Evolutionary conservation across 2,888 invertebrate species (phyloP), one percentile per base, ranked within the genome.

Genomic region (Meteorus colon): DNA sequence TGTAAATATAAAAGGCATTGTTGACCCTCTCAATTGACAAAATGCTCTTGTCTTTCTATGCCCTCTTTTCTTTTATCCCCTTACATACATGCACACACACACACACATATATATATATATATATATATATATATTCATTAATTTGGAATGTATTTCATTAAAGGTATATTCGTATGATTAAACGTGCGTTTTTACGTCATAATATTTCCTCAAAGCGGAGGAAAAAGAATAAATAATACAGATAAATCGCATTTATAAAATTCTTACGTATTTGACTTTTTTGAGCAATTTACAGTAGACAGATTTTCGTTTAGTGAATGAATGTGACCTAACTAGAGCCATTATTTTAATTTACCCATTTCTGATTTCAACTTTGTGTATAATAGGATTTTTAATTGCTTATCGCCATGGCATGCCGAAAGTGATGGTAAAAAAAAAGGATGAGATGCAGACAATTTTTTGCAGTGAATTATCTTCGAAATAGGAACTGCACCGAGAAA

Each of bases 1-100:
- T 74, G 75, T 75, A 70, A 70, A 75, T 65, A 70, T 70, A 75
- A 75, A 75, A 70, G 69, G 63, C 63, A 70, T 75, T 75, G 69
- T 70, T 75, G 70, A 70, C 65, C 70, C 55, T 55, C 62, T 65
- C 75, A 75, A 75, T 75, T 75, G 70, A 70, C 70, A 55, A 59
- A 70, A 19, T 65, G 29, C 55, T 75, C 70, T 75, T 59, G 55
- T 65, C 37, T 19, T 55, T 34, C 37, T 65, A n/a, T 41, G 65
- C 19, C 63, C 34, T 63, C n/a, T 34, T 34, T 62, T 62, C 12
- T 62, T 31, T 55, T 19, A 55, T 19, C 24, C 8, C 4, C 19
- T 19, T 29, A 41, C 37, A 19, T n/a, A 37, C 19, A 19, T 65
- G 37, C 12, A 6, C 34, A 34, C 2, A 0, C 2, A 34, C 2